Evolutionary conservation across 64 coral and sea anemone genomes (phyloP).

Genomic region (Pocillopora damicornis): DNA sequence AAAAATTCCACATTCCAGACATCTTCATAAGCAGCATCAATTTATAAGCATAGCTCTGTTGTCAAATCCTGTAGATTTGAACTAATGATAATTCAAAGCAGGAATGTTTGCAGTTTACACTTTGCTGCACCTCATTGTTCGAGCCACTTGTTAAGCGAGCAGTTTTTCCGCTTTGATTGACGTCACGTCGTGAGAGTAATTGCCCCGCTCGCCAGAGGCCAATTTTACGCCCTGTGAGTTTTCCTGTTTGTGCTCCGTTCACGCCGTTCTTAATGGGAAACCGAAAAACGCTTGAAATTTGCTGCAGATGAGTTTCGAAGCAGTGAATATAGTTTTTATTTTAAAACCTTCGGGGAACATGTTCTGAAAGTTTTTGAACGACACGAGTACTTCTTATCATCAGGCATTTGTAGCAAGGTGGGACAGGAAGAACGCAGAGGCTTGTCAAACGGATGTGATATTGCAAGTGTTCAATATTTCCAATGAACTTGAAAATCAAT

Average conservation of each 20-base stretch:
- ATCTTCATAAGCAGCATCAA: not conserved
- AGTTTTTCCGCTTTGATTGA: slow-evolving; percentile 32
- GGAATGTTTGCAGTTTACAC: slow-evolving; percentile 8
- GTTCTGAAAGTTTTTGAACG: too few relatives aligned
- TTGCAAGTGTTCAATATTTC: not conserved
- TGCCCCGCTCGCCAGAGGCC: not conserved
- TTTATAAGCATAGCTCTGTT: not conserved
- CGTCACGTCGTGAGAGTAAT: not conserved
- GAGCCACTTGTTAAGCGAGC: not conserved
- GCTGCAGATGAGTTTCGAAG: not conserved
- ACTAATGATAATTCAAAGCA: not conserved
- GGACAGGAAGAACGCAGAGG: too few relatives aligned
- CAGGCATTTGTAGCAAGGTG: too few relatives aligned
- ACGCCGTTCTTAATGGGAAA: not conserved
- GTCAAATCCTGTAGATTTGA: not conserved
- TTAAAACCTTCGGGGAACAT: too few relatives aligned
- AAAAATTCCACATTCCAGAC: too few relatives aligned
- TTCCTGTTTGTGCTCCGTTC: slow-evolving; percentile 13
- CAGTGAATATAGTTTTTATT: too few relatives aligned
- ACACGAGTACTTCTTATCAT: too few relatives aligned
- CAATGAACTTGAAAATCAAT: not conserved
- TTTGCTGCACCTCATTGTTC: slow-evolving; percentile 16
- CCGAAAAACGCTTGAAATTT: not conserved
- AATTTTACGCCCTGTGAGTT: slow-evolving; percentile 4
- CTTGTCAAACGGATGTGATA: not conserved